Conservation (phyloP, 1,140 invertebrate species). For the silkworm (Bombyx mori) region ASM3026992v2 NC_085107.1:14389501-14390000, state of each 20-base stretch:
- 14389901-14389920: slow-evolving; percentile 67
- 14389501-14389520: slow-evolving; percentile 41
- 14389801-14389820: slow-evolving; percentile 37
- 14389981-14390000: slow-evolving; percentile 54
- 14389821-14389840: slow-evolving; percentile 47
- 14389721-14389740: slow-evolving; percentile 23
- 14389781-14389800: slow-evolving; percentile 39
- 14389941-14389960: slow-evolving; percentile 55
- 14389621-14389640: slow-evolving; percentile 31
- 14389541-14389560: slow-evolving; percentile 23
- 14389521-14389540: slow-evolving; percentile 35
- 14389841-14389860: slow-evolving; percentile 56
- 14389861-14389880: slow-evolving; percentile 65
- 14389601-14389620: slow-evolving; percentile 35
- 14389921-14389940: slow-evolving; percentile 42
- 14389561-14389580: slow-evolving; percentile 25
- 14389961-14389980: slow-evolving; percentile 72
- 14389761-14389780: slow-evolving; percentile 30
- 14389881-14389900: slow-evolving; percentile 64
- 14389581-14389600: slow-evolving; percentile 42
- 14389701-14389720: slow-evolving; percentile 35
- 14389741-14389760: slow-evolving; percentile 33
- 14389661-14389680: slow-evolving; percentile 53
- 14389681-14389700: slow-evolving; percentile 49
- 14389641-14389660: slow-evolving; percentile 47